A percentile compares a stretch with the other conserved stretches of the same genome.
Conservation (phyloP, 2,888 invertebrate genomes). For the Escarpia spicata region DNA sequence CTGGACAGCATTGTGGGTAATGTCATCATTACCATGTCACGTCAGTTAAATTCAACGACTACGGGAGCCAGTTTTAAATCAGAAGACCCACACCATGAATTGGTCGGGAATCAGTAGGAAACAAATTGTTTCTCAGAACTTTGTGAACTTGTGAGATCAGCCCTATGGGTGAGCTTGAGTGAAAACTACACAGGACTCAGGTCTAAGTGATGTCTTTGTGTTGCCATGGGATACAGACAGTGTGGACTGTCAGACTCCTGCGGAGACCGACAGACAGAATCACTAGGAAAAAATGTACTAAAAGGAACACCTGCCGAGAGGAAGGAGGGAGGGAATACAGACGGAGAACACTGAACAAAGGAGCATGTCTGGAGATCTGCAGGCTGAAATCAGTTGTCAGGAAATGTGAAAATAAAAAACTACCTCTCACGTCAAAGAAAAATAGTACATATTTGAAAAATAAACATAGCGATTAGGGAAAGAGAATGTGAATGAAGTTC, state of each 20-base stretch:
- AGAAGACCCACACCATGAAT: too few relatives aligned
- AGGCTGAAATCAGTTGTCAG: background rate
- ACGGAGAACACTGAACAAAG: background rate
- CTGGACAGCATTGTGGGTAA: too few relatives aligned
- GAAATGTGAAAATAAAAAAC: background rate
- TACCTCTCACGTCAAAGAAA: background rate
- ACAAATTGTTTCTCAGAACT: too few relatives aligned
- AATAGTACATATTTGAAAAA: background rate
- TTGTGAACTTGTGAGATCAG: too few relatives aligned
- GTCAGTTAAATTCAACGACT: too few relatives aligned
- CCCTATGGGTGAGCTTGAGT: too few relatives aligned
- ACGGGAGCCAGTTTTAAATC: too few relatives aligned
- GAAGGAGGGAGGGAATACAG: background rate
- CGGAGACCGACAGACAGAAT: background rate
- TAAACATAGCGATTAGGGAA: background rate
- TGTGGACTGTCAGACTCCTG: background rate
- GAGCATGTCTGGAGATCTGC: background rate
- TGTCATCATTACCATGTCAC: too few relatives aligned
- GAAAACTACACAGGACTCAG: background rate
- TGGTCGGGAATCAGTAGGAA: too few relatives aligned
- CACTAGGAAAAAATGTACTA: background rate
- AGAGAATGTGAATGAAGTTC: background rate
- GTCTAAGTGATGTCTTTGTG: background rate
- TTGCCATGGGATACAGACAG: too few relatives aligned
- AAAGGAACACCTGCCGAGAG: background rate